phyloP scores from a whole-genome alignment of 2,113 vertebrate genomes.

The Heptranchias perlo region DNA sequence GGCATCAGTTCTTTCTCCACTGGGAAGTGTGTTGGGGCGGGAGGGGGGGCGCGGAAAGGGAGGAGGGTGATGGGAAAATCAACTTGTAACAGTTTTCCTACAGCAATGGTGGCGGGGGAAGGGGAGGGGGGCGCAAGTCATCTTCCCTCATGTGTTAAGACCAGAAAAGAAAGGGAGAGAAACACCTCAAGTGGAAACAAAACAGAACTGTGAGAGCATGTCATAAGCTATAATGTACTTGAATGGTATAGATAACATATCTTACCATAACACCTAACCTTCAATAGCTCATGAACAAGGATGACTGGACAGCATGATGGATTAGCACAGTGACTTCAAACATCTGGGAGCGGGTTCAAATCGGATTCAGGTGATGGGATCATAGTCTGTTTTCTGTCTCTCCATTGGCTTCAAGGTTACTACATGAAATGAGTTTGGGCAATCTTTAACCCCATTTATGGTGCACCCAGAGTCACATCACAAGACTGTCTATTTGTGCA shows the following conservation, averaged over 20 bases:
- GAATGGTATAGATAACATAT: neutral
- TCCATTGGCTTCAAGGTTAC: neutral
- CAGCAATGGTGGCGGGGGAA: neutral
- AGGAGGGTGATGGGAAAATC: neutral
- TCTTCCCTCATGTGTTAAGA: neutral
- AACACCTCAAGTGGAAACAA: neutral
- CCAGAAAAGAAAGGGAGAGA: neutral
- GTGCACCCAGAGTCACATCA: neutral
- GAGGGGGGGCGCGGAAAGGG: no score
- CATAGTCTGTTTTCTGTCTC: neutral
- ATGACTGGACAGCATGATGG: neutral
- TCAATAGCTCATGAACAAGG: neutral
- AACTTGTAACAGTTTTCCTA: neutral
- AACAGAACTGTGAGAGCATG: neutral
- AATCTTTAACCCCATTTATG: neutral
- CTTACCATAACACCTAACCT: neutral
- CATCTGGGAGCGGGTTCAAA: neutral
- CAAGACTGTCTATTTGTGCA: neutral
- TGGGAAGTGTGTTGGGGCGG: neutral
- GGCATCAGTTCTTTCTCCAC: neutral
- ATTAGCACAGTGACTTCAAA: neutral
- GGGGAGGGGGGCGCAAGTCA: neutral
- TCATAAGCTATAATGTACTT: neutral
- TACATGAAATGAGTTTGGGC: neutral
- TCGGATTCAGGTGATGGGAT: neutral